Percentiles rank a stretch among this genome's conserved stretches.
Evolutionary conservation across 2,888 invertebrate species (phyloP).

Genomic region (Trachelus stipa): DNA sequence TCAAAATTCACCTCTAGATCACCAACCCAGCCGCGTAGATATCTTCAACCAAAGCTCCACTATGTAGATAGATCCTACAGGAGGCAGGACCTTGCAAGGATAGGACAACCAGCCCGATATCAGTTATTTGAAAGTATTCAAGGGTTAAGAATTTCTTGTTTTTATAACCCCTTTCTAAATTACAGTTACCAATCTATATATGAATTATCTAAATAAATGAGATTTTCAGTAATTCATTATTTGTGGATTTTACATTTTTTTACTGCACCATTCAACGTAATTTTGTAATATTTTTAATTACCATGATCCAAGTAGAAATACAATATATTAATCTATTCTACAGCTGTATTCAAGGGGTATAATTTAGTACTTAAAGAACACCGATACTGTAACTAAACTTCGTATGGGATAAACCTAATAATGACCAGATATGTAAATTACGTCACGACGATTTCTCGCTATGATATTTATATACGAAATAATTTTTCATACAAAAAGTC

Average conservation of each 20-base stretch:
- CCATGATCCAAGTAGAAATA: neutral
- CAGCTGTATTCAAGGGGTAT: neutral
- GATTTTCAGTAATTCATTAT: neutral
- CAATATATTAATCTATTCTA: neutral
- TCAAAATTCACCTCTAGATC: constrained; percentile 24
- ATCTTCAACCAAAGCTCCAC: constrained; percentile 19
- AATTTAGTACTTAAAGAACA: no score
- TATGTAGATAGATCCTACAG: neutral
- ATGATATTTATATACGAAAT: neutral
- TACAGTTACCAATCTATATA: neutral
- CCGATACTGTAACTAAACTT: no score
- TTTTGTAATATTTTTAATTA: no score
- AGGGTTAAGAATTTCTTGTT: neutral
- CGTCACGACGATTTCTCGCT: neutral
- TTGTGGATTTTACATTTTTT: neutral
- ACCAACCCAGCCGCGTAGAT: constrained; percentile 34
- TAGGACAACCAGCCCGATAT: no score
- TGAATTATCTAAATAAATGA: neutral
- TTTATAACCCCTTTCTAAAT: neutral
- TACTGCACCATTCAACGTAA: no score
- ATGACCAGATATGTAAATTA: neutral
- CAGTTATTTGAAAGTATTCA: neutral
- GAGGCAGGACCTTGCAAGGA: neutral
- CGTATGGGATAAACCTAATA: no score
- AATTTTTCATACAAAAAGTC: neutral